Conservation (phyloP, 2,888 invertebrate species). For the Synergus umbraculus region DNA sequence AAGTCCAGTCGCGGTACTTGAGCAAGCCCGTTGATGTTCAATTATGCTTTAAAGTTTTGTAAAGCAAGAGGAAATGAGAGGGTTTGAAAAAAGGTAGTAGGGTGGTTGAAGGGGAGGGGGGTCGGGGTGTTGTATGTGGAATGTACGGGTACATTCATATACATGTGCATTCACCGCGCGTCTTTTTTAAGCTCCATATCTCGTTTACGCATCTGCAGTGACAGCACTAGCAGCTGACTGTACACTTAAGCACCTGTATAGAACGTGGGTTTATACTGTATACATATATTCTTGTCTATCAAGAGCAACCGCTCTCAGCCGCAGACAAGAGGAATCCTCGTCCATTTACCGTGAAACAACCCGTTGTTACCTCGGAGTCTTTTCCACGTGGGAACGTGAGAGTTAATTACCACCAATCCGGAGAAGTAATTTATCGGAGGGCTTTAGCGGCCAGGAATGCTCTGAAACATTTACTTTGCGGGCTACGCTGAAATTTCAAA, state of each 20-base stretch:
- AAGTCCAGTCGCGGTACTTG: conserved; percentile 54
- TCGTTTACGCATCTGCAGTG: conserved; percentile 68
- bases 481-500: conserved; percentile 35
- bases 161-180: conserved; percentile 57
- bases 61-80: conserved; percentile 56
- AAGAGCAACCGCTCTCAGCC: conserved; percentile 43
- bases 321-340: conserved; percentile 41
- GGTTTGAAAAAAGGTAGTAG: conserved; percentile 43
- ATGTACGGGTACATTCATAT: conserved; percentile 18
- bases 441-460: conserved; percentile 3
- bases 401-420: conserved; percentile 46
- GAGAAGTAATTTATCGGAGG: conserved; percentile 42
- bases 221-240: conserved; percentile 50
- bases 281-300: conserved; percentile 38
- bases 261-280: conserved; percentile 12
- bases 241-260: conserved; percentile 49
- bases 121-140: conserved; percentile 17
- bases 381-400: conserved; percentile 42
- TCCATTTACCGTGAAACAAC: conserved; percentile 58
- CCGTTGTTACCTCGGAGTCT: conserved; percentile 36
- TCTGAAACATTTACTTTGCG: conserved; percentile 31
- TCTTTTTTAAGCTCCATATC: conserved; percentile 71
- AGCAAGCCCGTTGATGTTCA: conserved; percentile 69
- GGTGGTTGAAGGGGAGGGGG: conserved; percentile 40
- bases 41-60: conserved; percentile 71